Evolutionary conservation across 2,888 invertebrate genomes (phyloP).

Genomic region (Andricus quercusramuli): DNA sequence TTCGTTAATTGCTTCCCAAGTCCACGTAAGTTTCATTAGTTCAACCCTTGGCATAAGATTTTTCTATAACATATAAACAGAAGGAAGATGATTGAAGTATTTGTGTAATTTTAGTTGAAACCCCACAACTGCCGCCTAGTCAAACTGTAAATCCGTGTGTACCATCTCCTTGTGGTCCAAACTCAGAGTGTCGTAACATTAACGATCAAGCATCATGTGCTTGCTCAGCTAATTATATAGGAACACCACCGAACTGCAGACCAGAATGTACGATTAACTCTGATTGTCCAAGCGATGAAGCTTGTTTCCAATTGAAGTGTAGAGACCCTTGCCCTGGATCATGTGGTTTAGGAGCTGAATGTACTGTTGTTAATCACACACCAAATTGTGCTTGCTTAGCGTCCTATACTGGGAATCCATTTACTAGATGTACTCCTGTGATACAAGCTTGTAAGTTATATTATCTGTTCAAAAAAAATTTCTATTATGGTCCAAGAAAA

Average conservation of each 20-base stretch:
- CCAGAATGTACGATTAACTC: slow-evolving; percentile 88
- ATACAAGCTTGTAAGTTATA: slow-evolving; percentile 84
- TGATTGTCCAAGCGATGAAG: slow-evolving; percentile 85
- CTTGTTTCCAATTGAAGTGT: slow-evolving; percentile 90
- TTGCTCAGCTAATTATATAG: slow-evolving; percentile 87
- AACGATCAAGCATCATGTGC: slow-evolving; percentile 90
- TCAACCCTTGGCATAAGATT: background rate
- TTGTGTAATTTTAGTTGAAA: slow-evolving; percentile 31
- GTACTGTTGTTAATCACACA: slow-evolving; percentile 85
- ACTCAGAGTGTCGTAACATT: slow-evolving; percentile 90
- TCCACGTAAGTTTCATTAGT: slow-evolving; percentile 9
- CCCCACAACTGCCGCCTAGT: slow-evolving; percentile 40
- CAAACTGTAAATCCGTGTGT: slow-evolving; percentile 84
- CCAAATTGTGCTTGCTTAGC: slow-evolving; percentile 87
- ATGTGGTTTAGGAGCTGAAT: slow-evolving; percentile 84
- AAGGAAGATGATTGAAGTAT: background rate
- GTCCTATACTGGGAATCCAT: slow-evolving; percentile 89
- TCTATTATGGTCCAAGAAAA: background rate
- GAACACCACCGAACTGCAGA: slow-evolving; percentile 89
- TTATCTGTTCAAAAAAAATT: background rate
- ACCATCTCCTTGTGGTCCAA: slow-evolving; percentile 91
- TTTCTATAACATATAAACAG: background rate
- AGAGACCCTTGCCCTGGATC: slow-evolving; percentile 90
- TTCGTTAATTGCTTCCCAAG: slow-evolving; percentile 83
- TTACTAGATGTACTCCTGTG: slow-evolving; percentile 75